Evolutionary conservation across 1,140 invertebrate genomes (phyloP).

Genomic region (Akabosia matsudoensis): DNA sequence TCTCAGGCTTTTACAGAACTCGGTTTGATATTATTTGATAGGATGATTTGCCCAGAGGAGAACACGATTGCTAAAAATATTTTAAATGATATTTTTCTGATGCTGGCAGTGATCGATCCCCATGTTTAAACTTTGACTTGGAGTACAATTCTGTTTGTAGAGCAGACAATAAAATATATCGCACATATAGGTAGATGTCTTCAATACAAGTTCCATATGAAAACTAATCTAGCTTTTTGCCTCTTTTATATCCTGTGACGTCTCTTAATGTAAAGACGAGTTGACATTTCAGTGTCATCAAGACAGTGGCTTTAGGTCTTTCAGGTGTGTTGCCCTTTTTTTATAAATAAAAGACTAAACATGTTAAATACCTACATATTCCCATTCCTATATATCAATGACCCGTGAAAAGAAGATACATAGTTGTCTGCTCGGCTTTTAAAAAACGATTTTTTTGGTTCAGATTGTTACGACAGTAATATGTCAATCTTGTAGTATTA

Average conservation of each 20-base stretch:
- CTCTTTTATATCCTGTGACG: too few species aligned
- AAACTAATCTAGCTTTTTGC: too few species aligned
- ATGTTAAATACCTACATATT: background rate
- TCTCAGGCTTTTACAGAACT: too few species aligned
- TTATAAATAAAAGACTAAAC: background rate
- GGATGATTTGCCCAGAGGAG: background rate
- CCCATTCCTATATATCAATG: background rate
- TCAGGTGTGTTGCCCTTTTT: background rate
- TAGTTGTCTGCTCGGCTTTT: too few species aligned
- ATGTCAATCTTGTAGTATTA: background rate
- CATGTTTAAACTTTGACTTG: background rate
- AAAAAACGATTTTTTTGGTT: too few species aligned
- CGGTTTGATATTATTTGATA: too few species aligned
- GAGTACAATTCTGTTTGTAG: background rate
- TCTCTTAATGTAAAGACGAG: background rate
- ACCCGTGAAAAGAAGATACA: background rate
- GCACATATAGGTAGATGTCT: too few species aligned
- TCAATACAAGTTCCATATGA: too few species aligned
- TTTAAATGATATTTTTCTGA: background rate
- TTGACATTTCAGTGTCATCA: slow-evolving; percentile 6
- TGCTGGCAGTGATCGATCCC: too few species aligned
- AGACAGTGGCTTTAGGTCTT: background rate
- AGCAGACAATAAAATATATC: too few species aligned
- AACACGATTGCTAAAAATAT: background rate
- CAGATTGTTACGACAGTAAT: background rate